Evolutionary conservation across 2,888 invertebrate genomes (phyloP).

Genomic region (Folsomia manolachei): DNA sequence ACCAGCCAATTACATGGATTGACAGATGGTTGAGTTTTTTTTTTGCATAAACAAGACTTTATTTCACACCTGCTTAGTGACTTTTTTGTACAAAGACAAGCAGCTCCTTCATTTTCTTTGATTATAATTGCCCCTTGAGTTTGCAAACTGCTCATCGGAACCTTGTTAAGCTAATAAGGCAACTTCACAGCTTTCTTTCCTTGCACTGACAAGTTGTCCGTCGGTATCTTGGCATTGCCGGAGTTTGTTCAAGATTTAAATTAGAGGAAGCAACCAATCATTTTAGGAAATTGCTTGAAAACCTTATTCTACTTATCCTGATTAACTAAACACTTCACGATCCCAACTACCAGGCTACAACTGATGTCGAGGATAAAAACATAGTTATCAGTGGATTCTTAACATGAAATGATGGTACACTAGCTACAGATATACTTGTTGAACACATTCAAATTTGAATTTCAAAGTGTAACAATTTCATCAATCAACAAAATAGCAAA

Average conservation of each 20-base stretch:
- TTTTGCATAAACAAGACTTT: background rate
- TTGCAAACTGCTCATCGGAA: background rate
- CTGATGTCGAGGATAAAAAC: too few relatives aligned
- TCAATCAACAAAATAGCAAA: background rate
- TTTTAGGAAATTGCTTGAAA: constrained; percentile 1
- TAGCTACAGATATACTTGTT: background rate
- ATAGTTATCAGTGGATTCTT: background rate
- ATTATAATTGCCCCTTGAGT: background rate
- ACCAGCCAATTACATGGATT: background rate
- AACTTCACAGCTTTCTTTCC: background rate
- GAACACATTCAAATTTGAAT: background rate
- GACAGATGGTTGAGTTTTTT: background rate
- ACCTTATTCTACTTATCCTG: background rate
- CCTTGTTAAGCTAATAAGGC: constrained; percentile 1
- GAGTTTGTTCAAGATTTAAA: background rate
- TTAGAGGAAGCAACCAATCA: background rate
- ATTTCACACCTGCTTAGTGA: background rate
- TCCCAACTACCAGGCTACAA: too few relatives aligned
- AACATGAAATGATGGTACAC: background rate
- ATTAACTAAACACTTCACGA: constrained; percentile 15
- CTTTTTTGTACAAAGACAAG: background rate
- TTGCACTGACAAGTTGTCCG: background rate
- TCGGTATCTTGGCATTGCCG: background rate
- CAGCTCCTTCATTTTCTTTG: background rate
- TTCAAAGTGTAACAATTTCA: background rate